Evolutionary conservation across 2,797 vertebrate genomes (phyloP).

Genomic region (Fistularia tabacaria): DNA sequence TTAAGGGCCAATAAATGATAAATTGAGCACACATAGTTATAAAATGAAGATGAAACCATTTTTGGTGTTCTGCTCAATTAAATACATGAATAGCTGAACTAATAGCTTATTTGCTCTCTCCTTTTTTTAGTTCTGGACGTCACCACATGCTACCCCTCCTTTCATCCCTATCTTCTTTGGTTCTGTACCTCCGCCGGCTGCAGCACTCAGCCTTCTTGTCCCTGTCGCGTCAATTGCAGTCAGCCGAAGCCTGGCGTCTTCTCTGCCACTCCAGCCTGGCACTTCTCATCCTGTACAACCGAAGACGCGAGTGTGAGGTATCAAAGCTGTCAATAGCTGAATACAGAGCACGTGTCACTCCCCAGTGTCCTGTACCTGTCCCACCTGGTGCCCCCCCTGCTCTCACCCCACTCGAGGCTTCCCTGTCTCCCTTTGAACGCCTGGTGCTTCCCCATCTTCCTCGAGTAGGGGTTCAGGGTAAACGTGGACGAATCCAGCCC

Average conservation of each 20-base stretch:
- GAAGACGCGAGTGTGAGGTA: conserved; percentile 78
- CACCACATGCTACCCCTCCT: conserved; percentile 79
- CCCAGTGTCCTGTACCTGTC: conserved; percentile 66
- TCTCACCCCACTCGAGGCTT: conserved; percentile 77
- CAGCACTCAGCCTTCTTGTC: conserved; percentile 80
- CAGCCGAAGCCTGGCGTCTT: conserved; percentile 79
- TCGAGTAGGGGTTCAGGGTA: conserved; percentile 77
- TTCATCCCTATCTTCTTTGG: conserved; percentile 76
- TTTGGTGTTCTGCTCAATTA: background rate
- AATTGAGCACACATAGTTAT: too few relatives aligned
- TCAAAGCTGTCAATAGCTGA: conserved; percentile 77
- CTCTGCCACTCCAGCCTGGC: conserved; percentile 81
- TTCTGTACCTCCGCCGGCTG: conserved; percentile 76
- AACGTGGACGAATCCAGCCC: conserved; percentile 77
- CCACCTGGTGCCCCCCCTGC: conserved; percentile 62
- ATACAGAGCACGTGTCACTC: conserved; percentile 69
- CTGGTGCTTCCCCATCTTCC: conserved; percentile 77
- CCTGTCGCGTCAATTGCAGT: conserved; percentile 74
- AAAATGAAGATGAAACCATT: too few relatives aligned
- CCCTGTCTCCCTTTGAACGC: conserved; percentile 79
- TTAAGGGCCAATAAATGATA: too few relatives aligned
- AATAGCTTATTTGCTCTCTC: background rate
- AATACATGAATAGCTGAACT: background rate
- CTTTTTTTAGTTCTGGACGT: conserved; percentile 60
- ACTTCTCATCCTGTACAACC: conserved; percentile 80